Base-by-base conservation (phyloP, 2,888 invertebrate species). In the Cantharis rustica region DNA sequence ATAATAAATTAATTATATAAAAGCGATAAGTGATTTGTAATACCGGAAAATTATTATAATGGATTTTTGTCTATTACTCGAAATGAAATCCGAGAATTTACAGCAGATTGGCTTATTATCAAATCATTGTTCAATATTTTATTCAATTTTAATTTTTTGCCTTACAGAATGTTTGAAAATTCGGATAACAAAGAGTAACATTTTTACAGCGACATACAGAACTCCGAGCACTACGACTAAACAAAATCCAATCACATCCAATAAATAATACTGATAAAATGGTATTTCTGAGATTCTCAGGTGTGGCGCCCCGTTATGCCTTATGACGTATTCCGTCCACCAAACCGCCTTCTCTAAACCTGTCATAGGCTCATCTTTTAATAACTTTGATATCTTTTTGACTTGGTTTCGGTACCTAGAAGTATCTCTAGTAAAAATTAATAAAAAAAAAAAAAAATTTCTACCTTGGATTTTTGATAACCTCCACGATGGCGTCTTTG, bases 121-220 rank as follows among this genome's bases (percentile, higher is more conserved):
- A n/a, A n/a, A n/a, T n/a, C n/a, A n/a, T n/a, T n/a, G n/a, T n/a
- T n/a, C n/a, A n/a, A n/a, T n/a, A 20, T 20, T 23, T 31, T 31
- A 31, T 13, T n/a, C 13, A 5, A 13, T 31, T 13, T 31, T 31
- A 13, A n/a, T 1, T 31, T 31, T 31, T 31, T 13, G 13, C 0
- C 1, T 13, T 13, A 13, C 31, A 31, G 90, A 1, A 91, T 91
- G 75, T 89, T 90, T 0, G 89, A 13, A 4, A 31, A 31, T 13
- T 3, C 5, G 4, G 5, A 31, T 0, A 5, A 5, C 13, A n/a
- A 13, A 13, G 13, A 4, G 13, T 31, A 13, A 13, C 3, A 31
- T 4, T 31, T 31, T 31, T n/a, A 13, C 13, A 13, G 4, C 13
- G 13, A 13, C 13, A 5, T 5, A 31, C 5, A 1, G 13, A 31